These are phyloP conservation scores for Arnoldichthys spilopterus DNA, from an alignment of 2,797 vertebrate genomes.

Conservation along the genomic window DNA sequence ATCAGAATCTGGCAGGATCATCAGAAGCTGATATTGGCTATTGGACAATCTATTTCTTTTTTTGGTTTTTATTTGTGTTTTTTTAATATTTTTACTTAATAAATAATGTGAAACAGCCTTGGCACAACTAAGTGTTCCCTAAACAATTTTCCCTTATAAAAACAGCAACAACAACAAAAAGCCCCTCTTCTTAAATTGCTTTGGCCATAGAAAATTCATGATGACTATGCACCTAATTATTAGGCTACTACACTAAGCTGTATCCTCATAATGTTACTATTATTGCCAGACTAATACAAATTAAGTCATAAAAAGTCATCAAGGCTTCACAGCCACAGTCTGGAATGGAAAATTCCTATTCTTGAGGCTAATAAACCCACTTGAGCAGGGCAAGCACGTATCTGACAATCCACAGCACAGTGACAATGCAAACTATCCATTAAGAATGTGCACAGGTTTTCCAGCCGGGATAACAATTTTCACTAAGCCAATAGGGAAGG, in stretches of 20 bases:
- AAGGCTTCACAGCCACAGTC: not conserved
- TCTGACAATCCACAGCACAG: slow-evolving; percentile 46
- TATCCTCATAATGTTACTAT: not conserved
- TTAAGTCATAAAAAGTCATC: not conserved
- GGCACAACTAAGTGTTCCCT: too few species aligned
- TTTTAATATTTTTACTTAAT: too few species aligned
- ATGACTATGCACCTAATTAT: too few species aligned
- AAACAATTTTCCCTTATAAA: too few species aligned
- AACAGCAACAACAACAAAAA: too few species aligned
- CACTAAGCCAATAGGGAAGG: slow-evolving; percentile 35
- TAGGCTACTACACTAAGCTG: not conserved
- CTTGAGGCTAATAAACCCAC: slow-evolving; percentile 28
- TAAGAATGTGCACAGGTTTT: slow-evolving; percentile 59
- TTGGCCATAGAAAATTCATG: too few species aligned
- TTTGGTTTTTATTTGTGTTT: too few species aligned
- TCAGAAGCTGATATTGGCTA: too few species aligned
- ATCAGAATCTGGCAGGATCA: too few species aligned
- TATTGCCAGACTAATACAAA: not conserved
- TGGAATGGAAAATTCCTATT: slow-evolving; percentile 49
- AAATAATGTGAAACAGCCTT: too few species aligned
- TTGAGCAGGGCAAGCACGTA: slow-evolving; percentile 40
- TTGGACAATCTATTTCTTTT: too few species aligned
- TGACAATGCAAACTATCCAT: slow-evolving; percentile 53
- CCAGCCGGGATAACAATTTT: slow-evolving; percentile 56
- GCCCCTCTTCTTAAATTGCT: too few species aligned